Percentiles rank a stretch among this genome's conserved stretches.
Evolutionary conservation across 2,797 vertebrate genomes (phyloP).

Genomic region (Artibeus jamaicensis): DNA sequence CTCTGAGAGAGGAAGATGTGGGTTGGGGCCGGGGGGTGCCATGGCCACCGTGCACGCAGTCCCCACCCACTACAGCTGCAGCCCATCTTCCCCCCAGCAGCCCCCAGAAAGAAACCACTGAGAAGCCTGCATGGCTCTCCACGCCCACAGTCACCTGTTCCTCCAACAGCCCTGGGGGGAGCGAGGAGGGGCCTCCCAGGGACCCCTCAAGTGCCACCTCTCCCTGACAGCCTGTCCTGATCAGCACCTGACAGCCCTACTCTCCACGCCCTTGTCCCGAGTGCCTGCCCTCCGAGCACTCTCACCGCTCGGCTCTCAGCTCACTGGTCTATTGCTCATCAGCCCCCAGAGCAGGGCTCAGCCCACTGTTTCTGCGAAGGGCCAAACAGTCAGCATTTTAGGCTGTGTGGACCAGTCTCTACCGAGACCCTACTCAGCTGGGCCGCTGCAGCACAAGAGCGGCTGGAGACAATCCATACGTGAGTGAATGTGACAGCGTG

Average conservation of each 20-base stretch:
- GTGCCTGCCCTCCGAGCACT: neutral
- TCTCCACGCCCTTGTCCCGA: neutral
- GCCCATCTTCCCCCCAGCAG: neutral
- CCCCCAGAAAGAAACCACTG: neutral
- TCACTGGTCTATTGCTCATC: neutral
- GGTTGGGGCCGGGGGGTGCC: neutral
- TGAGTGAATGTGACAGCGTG: fast-evolving
- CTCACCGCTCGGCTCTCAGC: neutral
- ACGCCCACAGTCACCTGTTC: neutral
- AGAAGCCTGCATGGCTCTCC: neutral
- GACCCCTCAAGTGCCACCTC: neutral
- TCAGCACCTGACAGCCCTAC: neutral
- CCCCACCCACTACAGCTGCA: neutral
- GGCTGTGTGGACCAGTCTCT: neutral
- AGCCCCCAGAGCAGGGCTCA: fast-evolving
- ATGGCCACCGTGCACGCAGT: fast-evolving
- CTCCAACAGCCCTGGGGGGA: neutral
- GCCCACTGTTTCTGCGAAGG: neutral
- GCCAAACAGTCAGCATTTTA: neutral
- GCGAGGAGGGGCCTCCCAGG: neutral
- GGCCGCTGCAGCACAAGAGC: neutral
- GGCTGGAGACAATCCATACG: fast-evolving
- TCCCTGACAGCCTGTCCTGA: neutral
- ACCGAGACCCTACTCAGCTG: neutral
- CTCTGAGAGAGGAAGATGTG: slow-evolving; percentile 82